Evolutionary conservation across 2,113 vertebrate species (phyloP).

Genomic region (Corythornis vintsioides): DNA sequence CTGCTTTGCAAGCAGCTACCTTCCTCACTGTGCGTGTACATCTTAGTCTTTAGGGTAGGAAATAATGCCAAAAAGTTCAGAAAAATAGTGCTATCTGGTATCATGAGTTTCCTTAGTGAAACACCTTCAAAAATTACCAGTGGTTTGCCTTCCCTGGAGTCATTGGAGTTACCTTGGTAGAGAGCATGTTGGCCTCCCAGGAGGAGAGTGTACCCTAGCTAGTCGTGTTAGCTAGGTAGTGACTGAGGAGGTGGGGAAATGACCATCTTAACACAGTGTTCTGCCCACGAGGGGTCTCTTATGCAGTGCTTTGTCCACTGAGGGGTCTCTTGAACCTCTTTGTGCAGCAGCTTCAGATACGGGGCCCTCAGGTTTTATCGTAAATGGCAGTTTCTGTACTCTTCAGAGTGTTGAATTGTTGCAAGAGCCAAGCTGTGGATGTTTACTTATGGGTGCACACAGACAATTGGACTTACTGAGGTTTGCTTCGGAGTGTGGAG

Average conservation of each 20-base stretch:
- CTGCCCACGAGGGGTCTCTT: not conserved
- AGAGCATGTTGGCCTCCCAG: not conserved
- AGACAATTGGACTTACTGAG: not conserved
- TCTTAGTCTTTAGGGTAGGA: not conserved
- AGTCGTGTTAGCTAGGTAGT: fast-evolving
- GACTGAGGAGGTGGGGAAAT: not conserved
- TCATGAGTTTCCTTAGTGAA: not conserved
- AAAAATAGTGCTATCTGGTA: not conserved
- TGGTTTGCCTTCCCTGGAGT: not conserved
- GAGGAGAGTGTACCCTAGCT: not conserved
- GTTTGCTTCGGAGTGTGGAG: not conserved
- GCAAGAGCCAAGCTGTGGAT: not conserved
- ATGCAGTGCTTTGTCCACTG: not conserved
- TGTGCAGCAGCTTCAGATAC: not conserved
- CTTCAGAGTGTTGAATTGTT: not conserved
- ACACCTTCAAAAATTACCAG: not conserved
- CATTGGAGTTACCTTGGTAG: not conserved
- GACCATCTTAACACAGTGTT: not conserved
- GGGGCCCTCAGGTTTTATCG: not conserved
- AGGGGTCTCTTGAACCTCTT: not conserved
- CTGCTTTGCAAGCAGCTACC: not conserved
- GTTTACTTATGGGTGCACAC: not conserved
- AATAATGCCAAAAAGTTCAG: not conserved
- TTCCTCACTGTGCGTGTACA: not conserved
- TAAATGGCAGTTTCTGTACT: not conserved